These are phyloP conservation scores for Chaetodon trifasciatus DNA, from an alignment of 2,797 vertebrate species.

Conservation along the genomic window DNA sequence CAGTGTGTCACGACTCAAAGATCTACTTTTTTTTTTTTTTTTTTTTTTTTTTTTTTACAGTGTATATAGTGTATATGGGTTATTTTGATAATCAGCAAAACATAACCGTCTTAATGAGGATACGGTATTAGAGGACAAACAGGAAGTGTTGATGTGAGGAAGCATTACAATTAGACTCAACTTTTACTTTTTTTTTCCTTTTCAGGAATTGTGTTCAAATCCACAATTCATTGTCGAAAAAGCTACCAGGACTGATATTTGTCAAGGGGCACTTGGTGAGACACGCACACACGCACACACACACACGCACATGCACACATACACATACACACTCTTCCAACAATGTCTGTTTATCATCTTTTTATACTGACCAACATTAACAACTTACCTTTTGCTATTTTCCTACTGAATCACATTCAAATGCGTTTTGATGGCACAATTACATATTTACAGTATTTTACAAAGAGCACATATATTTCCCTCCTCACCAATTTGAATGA, in stretches of 20 bases:
- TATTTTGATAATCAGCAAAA: neutral
- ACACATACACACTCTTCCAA: neutral
- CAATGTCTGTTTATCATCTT: neutral
- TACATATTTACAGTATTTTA: neutral
- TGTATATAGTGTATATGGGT: neutral
- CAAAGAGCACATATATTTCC: conserved; percentile 5
- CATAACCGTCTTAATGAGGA: neutral
- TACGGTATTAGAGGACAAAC: neutral
- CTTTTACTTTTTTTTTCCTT: conserved; percentile 13
- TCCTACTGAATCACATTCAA: neutral
- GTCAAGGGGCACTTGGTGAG: conserved; percentile 93
- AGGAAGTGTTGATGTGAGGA: neutral
- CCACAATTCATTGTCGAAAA: conserved; percentile 85
- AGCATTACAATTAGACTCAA: neutral
- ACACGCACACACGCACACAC: conserved; percentile 19
- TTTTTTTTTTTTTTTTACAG: too few species aligned
- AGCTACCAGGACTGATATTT: conserved; percentile 92
- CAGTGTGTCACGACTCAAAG: neutral
- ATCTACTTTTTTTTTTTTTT: too few species aligned
- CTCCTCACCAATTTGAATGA: conserved; percentile 10
- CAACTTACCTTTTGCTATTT: neutral
- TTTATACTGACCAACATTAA: neutral
- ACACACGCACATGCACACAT: neutral
- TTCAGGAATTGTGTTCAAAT: conserved; percentile 60
- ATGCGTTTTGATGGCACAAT: conserved; percentile 1